Evolutionary conservation across 2,797 vertebrate species (phyloP).

Genomic region (Sciurus carolinensis): DNA sequence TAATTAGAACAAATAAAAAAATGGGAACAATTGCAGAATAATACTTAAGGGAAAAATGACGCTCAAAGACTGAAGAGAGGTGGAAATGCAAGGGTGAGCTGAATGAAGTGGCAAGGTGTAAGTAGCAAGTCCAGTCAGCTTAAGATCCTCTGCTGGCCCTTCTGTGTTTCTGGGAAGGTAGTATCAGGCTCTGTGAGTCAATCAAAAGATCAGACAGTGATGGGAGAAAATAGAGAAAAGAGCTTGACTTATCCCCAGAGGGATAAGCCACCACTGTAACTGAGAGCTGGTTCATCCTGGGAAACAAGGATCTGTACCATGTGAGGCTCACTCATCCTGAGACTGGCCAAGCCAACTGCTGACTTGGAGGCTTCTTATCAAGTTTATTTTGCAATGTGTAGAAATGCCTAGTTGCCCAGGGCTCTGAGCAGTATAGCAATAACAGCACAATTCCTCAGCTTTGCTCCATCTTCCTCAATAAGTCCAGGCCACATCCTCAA

Average conservation of each 20-base stretch:
- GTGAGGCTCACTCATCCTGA: neutral
- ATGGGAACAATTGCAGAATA: neutral
- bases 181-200: neutral
- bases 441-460: neutral
- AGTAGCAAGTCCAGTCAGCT: fast-evolving
- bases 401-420: neutral
- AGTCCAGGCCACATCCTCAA: neutral
- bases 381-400: neutral
- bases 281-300: neutral
- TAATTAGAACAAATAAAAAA: neutral
- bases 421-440: neutral
- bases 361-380: neutral
- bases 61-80: neutral
- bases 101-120: no score
- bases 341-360: neutral
- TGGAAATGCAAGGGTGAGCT: neutral
- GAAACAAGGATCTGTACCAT: neutral
- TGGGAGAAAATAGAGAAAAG: neutral
- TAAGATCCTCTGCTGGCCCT: neutral
- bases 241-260: neutral
- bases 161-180: neutral
- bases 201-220: neutral
- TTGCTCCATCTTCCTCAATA: neutral
- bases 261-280: neutral
- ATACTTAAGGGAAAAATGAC: neutral